Percentiles rank a stretch among this genome's conserved stretches.
These are phyloP conservation scores for Amblyornis subalaris DNA, from an alignment of 2,113 vertebrate genomes.

Conservation along the genomic window DNA sequence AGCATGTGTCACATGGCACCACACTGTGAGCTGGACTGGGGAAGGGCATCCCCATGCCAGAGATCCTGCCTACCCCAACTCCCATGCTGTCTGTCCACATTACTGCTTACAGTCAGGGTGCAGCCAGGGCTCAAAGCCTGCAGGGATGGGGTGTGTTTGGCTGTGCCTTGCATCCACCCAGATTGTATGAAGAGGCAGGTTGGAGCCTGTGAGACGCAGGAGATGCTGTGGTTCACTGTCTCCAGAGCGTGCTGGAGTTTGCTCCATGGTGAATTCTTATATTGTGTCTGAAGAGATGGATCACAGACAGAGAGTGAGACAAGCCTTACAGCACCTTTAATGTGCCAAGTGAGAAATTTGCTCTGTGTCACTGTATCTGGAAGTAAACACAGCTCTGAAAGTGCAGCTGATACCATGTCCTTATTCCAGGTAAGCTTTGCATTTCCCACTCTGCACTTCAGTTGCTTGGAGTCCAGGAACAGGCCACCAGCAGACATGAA, in stretches of 20 bases:
- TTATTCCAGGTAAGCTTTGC: background rate
- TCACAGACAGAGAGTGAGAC: background rate
- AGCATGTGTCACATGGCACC: background rate
- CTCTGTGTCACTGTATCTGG: background rate
- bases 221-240: rapidly evolving
- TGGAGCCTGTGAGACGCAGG: background rate
- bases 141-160: background rate
- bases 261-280: rapidly evolving
- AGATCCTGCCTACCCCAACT: rapidly evolving
- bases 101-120: background rate
- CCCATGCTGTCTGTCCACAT: background rate
- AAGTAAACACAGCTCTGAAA: background rate
- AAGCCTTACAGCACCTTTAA: background rate
- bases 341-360: background rate
- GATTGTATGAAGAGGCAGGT: background rate
- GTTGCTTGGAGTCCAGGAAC: background rate
- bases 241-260: background rate
- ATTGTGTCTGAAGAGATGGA: background rate
- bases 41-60: background rate
- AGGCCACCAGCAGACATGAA: background rate
- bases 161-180: background rate
- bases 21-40: background rate
- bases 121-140: background rate
- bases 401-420: background rate
- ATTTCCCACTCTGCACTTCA: background rate